Base-by-base conservation (phyloP, 1,140 invertebrate species). In the Cherax destructor region DNA sequence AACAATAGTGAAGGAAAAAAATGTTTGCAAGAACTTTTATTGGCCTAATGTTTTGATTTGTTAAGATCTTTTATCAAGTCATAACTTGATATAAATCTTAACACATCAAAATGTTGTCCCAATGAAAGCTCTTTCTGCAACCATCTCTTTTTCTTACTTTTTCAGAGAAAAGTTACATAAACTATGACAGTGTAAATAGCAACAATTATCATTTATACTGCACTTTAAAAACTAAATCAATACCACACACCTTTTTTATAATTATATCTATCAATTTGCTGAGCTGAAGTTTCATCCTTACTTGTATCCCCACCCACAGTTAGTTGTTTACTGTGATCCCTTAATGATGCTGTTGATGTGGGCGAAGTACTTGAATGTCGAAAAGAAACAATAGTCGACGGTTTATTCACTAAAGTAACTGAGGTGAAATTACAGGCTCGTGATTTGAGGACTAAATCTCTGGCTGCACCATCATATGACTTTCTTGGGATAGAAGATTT, bases 401-500 rank as follows among this genome's bases (percentile, higher is more conserved):
- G 69, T 74, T 30, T 74, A 74, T 74, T 30, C 30, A 30, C 11
- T 30, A 74, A 6, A 30, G 24, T 74, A 30, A 10, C 30, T 74
- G 69, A 10, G 9, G 9, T 30, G 24, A n/a, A 30, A 30, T 30
- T 74, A 30, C n/a, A 30, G 30, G 1, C 9, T 30, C 30, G n/a
- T 9, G 21, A 4, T 74, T 24, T 74, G 24, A 30, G n/a, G 21
- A n/a, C 3, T 9, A n/a, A 74, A 30, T 30, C 69, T 9, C 69
- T 30, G 7, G n/a, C 9, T 30, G 7, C 9, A 30, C 21, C 69
- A 74, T 9, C 24, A 74, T 5, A 7, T 24, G 24, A 30, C 69
- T 74, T 74, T 10, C 69, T 74, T 74, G n/a, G n/a, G 6, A 74
- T 74, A 30, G 7, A 9, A 49, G 81, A 83, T 10, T 83, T 83